Evolutionary conservation across 2,113 vertebrate species (phyloP), one percentile per base, ranked within the genome.

Genomic region (Euleptes europaea): DNA sequence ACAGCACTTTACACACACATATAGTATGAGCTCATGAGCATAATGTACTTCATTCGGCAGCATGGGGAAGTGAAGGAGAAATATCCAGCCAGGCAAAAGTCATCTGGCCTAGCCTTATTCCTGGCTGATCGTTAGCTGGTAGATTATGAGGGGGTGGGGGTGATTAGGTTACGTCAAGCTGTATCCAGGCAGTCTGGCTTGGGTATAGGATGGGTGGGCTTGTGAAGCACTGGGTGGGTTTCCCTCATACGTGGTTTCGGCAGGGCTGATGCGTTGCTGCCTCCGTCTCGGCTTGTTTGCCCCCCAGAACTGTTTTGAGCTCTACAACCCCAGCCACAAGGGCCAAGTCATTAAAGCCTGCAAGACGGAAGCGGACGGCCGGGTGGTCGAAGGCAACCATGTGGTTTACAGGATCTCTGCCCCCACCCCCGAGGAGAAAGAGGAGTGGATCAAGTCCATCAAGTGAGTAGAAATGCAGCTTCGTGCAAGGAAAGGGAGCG

Each of bases 361-460:
- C 92, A 99, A 99, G 95, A 99, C 99, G 0, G 99, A 99, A 94
- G 98, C 99, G 0, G 99, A 99, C 2, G 98, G 98, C 1, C 94
- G 98, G 1, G 98, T 99, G 57, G 98, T 99, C 9, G 98, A 99
- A 94, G 98, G 99, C 75, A 99, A 99, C 95, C 99, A 99, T 1
- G 97, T 99, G 1, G 99, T 99, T 47, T 99, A 99, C 78, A 97
- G 98, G 90, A 99, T 99, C 97, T 99, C 98, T 0, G 99, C 99
- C 6, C 98, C 99, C 4, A 98, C 98, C 31, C 97, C 96, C 0
- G 98, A 99, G 88, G 99, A 99, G 92, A 99, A 99, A 90, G 99
- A 99, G 35, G 98, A 99, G 93, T 99, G 99, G 99, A 99, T 99
- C 95, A 99, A 99, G 94, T 99, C 98, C 88, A 99, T 99, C 96